These are phyloP conservation scores for Nannospalax galili DNA, from an alignment of 2,113 vertebrate genomes.

Conservation along the genomic window DNA sequence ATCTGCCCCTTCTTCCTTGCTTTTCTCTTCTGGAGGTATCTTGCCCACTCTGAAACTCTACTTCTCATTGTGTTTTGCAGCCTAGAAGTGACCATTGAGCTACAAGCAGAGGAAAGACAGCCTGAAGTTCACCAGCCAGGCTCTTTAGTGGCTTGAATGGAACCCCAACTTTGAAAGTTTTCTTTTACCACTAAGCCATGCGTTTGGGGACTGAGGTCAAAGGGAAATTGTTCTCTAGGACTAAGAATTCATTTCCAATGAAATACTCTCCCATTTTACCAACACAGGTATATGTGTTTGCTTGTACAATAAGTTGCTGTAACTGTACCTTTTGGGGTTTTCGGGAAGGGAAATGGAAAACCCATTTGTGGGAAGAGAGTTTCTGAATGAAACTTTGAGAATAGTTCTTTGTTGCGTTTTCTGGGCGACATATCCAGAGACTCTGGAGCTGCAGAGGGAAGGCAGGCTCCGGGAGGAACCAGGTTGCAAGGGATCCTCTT, in stretches of 20 bases:
- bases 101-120: not conserved
- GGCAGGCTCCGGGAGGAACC: not conserved
- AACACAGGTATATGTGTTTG: accelerated
- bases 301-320: not conserved
- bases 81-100: not conserved
- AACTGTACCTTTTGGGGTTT: not conserved
- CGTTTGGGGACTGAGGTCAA: not conserved
- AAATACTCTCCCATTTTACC: not conserved
- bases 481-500: not conserved
- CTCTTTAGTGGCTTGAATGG: not conserved
- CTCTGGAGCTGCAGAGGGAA: not conserved
- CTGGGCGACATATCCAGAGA: not conserved
- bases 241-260: not conserved
- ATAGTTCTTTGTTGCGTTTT: not conserved
- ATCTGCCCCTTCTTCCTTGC: not conserved
- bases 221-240: not conserved
- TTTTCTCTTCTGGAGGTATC: not conserved
- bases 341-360: not conserved
- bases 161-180: not conserved
- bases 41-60: accelerated
- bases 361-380: not conserved
- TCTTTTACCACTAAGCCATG: not conserved
- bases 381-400: not conserved
- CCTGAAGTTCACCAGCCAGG: not conserved
- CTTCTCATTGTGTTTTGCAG: not conserved